Evolutionary conservation across 2,113 vertebrate species (phyloP).

Genomic region (Spheniscus mendiculus): DNA sequence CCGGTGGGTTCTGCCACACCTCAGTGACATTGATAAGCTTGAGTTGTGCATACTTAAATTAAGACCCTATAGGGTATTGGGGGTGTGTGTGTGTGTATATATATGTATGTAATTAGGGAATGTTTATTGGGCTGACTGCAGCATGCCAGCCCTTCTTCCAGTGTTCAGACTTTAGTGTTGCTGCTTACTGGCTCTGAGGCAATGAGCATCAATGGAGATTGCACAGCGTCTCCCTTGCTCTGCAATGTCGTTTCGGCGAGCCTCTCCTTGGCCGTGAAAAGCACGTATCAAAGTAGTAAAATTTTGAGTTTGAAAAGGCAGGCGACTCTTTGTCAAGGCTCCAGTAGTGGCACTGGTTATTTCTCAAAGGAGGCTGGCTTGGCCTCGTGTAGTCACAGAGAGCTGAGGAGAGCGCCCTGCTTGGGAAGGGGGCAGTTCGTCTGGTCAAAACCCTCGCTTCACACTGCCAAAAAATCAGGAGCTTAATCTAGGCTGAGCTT

Average conservation of each 20-base stretch:
- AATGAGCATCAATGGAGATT: rapidly evolving
- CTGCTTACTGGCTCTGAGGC: background rate
- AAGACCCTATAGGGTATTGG: rapidly evolving
- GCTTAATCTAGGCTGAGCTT: background rate
- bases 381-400: background rate
- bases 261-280: background rate
- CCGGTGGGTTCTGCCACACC: background rate
- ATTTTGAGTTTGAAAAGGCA: background rate
- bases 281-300: rapidly evolving
- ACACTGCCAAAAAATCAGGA: background rate
- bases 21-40: background rate
- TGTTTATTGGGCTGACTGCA: background rate
- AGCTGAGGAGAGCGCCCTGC: background rate
- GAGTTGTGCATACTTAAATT: background rate
- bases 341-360: background rate
- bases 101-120: rapidly evolving
- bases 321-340: background rate
- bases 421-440: background rate
- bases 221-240: rapidly evolving
- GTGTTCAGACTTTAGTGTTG: background rate
- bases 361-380: background rate
- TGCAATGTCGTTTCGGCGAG: background rate
- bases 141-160: background rate
- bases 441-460: background rate
- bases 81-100: rapidly evolving